These are phyloP conservation scores for Amphipoea oculea DNA, from an alignment of 2,888 invertebrate genomes.

Conservation along the genomic window DNA sequence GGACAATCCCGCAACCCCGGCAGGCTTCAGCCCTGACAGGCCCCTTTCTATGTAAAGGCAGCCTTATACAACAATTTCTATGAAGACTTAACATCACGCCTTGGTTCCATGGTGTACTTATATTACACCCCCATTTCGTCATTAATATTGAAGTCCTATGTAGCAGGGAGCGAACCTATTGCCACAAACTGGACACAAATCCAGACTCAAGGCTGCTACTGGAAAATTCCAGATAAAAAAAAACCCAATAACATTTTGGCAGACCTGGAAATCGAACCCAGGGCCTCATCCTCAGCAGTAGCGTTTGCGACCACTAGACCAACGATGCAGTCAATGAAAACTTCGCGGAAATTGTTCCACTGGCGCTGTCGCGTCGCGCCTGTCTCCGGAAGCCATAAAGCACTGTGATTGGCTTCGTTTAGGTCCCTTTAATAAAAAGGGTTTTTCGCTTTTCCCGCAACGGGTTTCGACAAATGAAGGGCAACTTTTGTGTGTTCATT, in stretches of 20 bases:
- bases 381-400: not conserved
- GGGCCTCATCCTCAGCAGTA: not conserved
- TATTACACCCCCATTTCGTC: not conserved
- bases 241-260: not conserved
- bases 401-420: slow-evolving; percentile 60
- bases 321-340: not conserved
- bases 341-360: not conserved
- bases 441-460: slow-evolving; percentile 44
- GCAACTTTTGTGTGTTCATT: slow-evolving; percentile 22
- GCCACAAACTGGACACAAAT: not conserved
- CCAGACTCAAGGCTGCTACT: not conserved
- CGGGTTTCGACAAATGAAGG: slow-evolving; percentile 41
- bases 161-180: not conserved
- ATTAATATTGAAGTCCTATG: not conserved
- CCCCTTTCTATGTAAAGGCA: too few relatives aligned
- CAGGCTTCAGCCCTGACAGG: too few relatives aligned
- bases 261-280: not conserved
- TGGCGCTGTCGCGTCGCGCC: not conserved
- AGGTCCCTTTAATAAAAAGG: slow-evolving; percentile 56
- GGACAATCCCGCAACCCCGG: too few relatives aligned
- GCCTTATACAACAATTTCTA: too few relatives aligned
- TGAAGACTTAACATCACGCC: not conserved
- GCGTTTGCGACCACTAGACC: not conserved
- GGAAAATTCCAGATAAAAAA: not conserved
- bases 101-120: not conserved